Evolutionary conservation across 2,888 invertebrate genomes (phyloP), one percentile per base, ranked within the genome.

Genomic region (Trisateles emortualis): DNA sequence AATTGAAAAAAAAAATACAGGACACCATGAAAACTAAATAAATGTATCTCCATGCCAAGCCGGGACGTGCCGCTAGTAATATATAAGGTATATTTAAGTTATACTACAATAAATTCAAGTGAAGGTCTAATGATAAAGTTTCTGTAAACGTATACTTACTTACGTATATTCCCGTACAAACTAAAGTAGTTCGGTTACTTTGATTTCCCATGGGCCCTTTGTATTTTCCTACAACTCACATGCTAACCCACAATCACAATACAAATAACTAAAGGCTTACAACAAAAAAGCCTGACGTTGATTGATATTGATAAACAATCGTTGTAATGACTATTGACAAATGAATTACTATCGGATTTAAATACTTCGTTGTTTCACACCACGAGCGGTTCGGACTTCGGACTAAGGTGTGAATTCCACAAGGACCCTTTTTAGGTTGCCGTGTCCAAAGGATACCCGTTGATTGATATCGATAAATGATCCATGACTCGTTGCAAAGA

Each of bases 201-300:
- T 69, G 72, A 70, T 70, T 70, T 72, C 69, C 72, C 69, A 39
- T 26, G 72, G 64, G 69, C 36, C 22, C 46, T 47, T 48, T 60
- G 58, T 72, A 55, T 65, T 65, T 60, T 72, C 65, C 54, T 56
- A 65, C 42, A 65, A 45, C 49, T 55, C 41, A 32, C 41, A 33
- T 52, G 41, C 36, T 26, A 38, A 11, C 22, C 22, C 19, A 22
- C 32, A 53, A 22, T 17, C 42, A 47, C 26, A 30, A 39, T 42
- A 47, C 22, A 53, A 68, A 58, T 51, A 43, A 46, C 39, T 24
- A 26, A 47, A 55, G 44, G 24, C 29, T 53, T 46, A 17, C 17
- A 56, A 44, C 26, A 16, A 49, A 64, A 51, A 30, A 43, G 14
- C 33, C 24, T 17, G 30, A 33, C 42, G 16, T 33, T 46, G 33